phyloP scores from a whole-genome alignment of 2,797 vertebrate genomes.

The Manis pentadactyla region DNA sequence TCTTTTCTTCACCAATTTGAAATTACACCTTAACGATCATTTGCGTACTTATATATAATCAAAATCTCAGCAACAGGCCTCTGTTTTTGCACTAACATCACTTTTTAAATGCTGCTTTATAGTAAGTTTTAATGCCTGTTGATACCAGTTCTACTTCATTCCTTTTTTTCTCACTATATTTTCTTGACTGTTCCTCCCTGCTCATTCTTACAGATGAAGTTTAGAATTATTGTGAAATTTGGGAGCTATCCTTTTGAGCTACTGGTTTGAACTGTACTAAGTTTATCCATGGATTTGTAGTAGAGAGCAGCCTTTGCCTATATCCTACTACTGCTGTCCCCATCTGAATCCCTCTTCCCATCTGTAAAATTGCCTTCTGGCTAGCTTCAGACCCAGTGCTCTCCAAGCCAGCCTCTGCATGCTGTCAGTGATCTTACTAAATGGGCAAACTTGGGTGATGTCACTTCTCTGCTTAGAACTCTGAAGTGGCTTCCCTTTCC shows the following conservation, averaged over 20 bases:
- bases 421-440: background rate
- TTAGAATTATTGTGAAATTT: background rate
- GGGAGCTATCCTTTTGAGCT: background rate
- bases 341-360: background rate
- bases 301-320: background rate
- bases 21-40: slow-evolving; percentile 25
- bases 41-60: background rate
- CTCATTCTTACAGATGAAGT: slow-evolving; percentile 5
- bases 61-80: background rate
- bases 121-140: slow-evolving; percentile 29
- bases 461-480: background rate
- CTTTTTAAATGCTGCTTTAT: slow-evolving; percentile 19
- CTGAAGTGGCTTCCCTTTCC: background rate
- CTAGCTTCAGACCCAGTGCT: background rate
- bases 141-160: background rate
- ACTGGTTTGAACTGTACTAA: background rate
- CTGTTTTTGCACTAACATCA: background rate
- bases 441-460: background rate
- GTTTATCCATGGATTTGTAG: background rate
- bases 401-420: background rate
- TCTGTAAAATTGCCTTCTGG: background rate
- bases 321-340: background rate
- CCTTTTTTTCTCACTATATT: background rate
- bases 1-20: slow-evolving; percentile 49
- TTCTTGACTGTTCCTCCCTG: background rate